phyloP scores from a whole-genome alignment of 1,140 invertebrate genomes.

The Bombus pascuorum region DNA sequence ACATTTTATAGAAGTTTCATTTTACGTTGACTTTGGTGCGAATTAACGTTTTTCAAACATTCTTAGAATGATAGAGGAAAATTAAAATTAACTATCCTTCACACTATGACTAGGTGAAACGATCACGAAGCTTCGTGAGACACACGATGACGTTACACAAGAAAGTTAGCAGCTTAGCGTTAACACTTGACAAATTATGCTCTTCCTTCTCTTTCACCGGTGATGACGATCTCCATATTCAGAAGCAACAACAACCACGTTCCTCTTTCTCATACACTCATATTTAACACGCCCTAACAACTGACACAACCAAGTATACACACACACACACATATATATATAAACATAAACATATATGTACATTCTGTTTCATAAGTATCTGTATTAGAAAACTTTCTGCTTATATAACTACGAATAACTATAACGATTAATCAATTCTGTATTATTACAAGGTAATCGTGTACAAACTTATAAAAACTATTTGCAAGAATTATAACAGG shows the following conservation, averaged over 20 bases:
- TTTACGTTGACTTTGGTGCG: too few relatives aligned
- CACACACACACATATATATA: too few relatives aligned
- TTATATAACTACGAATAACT: too few relatives aligned
- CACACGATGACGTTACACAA: conserved; percentile 66
- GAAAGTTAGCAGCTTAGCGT: conserved; percentile 72
- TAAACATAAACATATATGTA: background rate
- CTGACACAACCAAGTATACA: background rate
- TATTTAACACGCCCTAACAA: conserved; percentile 43
- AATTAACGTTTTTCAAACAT: too few relatives aligned
- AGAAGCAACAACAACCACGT: conserved; percentile 50
- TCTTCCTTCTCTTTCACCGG: conserved; percentile 47
- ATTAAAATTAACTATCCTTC: background rate
- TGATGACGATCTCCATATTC: conserved; percentile 62
- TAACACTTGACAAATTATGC: conserved; percentile 73
- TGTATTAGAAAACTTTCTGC: too few relatives aligned
- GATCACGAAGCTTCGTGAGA: conserved; percentile 52
- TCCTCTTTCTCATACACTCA: conserved; percentile 39
- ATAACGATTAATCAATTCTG: too few relatives aligned
- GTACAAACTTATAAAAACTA: too few relatives aligned
- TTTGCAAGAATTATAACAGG: too few relatives aligned
- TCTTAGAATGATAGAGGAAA: background rate
- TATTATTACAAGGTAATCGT: too few relatives aligned
- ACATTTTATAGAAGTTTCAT: too few relatives aligned
- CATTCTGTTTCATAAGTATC: too few relatives aligned
- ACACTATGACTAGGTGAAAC: background rate